phyloP scores from a whole-genome alignment of 2,888 invertebrate species.

The Drosophila nigritarsus region DNA sequence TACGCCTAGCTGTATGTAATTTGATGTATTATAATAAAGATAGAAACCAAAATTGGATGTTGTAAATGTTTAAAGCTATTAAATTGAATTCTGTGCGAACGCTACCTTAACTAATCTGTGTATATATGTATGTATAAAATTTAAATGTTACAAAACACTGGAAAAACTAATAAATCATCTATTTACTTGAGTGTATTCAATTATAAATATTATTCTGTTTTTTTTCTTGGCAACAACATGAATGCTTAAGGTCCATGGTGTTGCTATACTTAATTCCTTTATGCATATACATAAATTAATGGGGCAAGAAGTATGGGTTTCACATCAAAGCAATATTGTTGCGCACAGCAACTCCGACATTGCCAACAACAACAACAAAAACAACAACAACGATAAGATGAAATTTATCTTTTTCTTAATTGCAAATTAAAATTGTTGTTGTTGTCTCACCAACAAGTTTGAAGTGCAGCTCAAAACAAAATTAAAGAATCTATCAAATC shows the following conservation, averaged over 20 bases:
- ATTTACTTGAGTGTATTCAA: conserved; percentile 71
- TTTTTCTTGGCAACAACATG: not conserved
- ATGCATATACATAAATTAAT: conserved; percentile 32
- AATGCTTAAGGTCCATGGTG: conserved; percentile 20
- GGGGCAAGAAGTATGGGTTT: conserved; percentile 13
- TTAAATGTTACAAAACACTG: conserved; percentile 28
- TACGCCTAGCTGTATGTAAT: conserved; percentile 25
- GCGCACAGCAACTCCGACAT: conserved; percentile 43
- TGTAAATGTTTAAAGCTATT: conserved; percentile 35
- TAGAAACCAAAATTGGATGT: conserved; percentile 54
- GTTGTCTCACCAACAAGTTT: conserved; percentile 14
- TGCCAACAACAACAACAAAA: not conserved
- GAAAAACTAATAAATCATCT: conserved; percentile 62
- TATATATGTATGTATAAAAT: conserved; percentile 18
- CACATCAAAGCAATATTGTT: conserved; percentile 57
- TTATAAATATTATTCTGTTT: conserved; percentile 22
- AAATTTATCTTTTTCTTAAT: conserved; percentile 37
- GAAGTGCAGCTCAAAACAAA: conserved; percentile 11
- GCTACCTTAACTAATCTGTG: conserved; percentile 32
- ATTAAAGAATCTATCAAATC: conserved; percentile 2
- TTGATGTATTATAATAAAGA: conserved; percentile 2
- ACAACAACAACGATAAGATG: not conserved
- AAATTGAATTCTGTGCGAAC: conserved; percentile 5
- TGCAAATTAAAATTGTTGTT: conserved; percentile 40
- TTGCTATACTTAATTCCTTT: conserved; percentile 38